Evolutionary conservation across 1,140 invertebrate genomes (phyloP).

Genomic region (Vanessa atalanta): DNA sequence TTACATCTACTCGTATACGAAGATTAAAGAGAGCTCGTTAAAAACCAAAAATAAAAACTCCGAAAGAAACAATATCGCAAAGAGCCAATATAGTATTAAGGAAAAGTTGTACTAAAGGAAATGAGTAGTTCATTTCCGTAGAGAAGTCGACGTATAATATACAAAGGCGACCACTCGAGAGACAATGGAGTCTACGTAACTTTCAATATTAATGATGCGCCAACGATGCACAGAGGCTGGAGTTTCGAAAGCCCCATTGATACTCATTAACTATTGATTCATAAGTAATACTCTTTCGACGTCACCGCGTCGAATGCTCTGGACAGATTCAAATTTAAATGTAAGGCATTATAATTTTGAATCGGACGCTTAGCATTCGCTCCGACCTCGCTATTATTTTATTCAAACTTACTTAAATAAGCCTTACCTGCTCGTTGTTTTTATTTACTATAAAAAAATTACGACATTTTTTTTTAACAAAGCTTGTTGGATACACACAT

Average conservation of each 20-base stretch:
- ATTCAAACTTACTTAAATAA: slow-evolving; percentile 39
- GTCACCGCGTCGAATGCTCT: slow-evolving; percentile 52
- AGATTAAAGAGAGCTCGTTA: slow-evolving; percentile 7
- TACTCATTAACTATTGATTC: slow-evolving; percentile 80
- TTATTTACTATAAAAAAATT: not conserved
- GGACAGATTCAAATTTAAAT: slow-evolving; percentile 76
- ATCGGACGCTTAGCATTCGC: slow-evolving; percentile 42
- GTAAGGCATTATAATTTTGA: slow-evolving; percentile 61
- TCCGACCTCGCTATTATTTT: slow-evolving; percentile 34
- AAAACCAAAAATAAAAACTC: not conserved
- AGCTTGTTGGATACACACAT: too few relatives aligned
- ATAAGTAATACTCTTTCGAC: slow-evolving; percentile 78
- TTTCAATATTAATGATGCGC: slow-evolving; percentile 79
- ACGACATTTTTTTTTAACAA: too few relatives aligned
- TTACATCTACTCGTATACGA: not conserved
- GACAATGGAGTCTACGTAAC: slow-evolving; percentile 72
- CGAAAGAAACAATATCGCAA: slow-evolving; percentile 28
- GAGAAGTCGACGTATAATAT: slow-evolving; percentile 64
- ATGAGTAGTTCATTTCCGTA: slow-evolving; percentile 73
- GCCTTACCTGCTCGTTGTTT: slow-evolving; percentile 20
- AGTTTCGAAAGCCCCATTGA: slow-evolving; percentile 75
- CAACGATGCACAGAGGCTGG: slow-evolving; percentile 69
- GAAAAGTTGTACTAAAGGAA: slow-evolving; percentile 71
- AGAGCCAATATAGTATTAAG: slow-evolving; percentile 59
- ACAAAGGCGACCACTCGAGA: slow-evolving; percentile 71